Conservation (phyloP, 2,888 invertebrate genomes). For the Nephrotoma flavescens region DNA sequence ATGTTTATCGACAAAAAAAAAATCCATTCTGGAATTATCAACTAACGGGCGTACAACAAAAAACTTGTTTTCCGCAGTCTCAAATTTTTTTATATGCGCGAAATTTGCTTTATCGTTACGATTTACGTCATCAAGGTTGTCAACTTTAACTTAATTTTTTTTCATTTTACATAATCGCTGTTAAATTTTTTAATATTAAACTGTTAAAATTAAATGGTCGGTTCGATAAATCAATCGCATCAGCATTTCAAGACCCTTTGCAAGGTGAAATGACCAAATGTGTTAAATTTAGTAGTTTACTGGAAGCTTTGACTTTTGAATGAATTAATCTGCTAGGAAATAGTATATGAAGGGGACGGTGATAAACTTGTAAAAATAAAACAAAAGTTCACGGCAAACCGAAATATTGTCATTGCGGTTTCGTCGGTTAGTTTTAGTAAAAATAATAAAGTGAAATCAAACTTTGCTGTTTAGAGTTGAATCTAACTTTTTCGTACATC, state of each 20-base stretch:
- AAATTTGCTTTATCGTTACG: background rate
- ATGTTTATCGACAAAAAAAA: no score
- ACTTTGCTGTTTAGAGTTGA: no score
- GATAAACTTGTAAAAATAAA: no score
- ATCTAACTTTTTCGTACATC: no score
- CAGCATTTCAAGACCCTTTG: background rate
- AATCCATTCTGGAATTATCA: background rate
- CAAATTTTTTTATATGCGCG: background rate
- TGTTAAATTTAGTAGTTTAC: no score
- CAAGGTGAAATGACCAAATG: background rate
- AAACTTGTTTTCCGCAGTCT: background rate
- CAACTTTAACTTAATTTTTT: background rate
- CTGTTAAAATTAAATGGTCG: background rate
- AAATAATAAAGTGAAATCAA: no score
- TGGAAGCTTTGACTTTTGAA: no score
- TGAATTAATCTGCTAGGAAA: no score
- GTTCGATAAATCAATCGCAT: background rate
- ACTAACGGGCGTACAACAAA: background rate
- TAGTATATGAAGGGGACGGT: no score
- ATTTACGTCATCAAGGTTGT: background rate
- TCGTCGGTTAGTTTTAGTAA: no score
- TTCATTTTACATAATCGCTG: background rate
- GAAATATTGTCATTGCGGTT: no score
- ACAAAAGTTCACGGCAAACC: no score
- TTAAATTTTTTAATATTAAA: background rate